Base-by-base conservation (phyloP, 1,140 invertebrate species). In the Pseudomyrmex flavicornis region DNA sequence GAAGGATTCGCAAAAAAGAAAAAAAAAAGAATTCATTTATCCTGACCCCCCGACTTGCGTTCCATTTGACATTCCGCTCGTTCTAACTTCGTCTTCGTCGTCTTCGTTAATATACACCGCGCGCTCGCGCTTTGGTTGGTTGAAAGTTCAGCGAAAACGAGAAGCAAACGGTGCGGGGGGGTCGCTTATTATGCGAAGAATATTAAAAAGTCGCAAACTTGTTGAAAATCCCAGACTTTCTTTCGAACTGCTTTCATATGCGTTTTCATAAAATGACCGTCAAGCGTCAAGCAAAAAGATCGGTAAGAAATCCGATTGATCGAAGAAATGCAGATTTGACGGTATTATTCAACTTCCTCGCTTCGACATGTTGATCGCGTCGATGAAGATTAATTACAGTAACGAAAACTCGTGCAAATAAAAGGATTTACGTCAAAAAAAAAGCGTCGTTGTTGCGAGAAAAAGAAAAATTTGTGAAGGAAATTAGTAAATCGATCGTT, bases 51-150 rank as follows among this genome's bases (percentile, higher is more conserved):
- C 15, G 46, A 56, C 73, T 75, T 61, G 74, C 82, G 82, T 87
- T 87, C 59, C 85, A 65, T 63, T 62, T 86, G 86, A 87, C 80
- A 80, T 88, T 87, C 83, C 61, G 52, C 63, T 58, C 50, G 85
- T 62, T 50, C 62, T 54, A 84, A 79, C 82, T 87, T 79, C 48
- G 52, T 35, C 56, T 73, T 52, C 84, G 26, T 72, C 83, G 76
- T 84, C 85, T 87, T 84, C 75, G 82, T 88, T 88, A 87, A 87
- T 79, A 75, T 79, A 84, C 68, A 84, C 82, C 54, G 22, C 12
- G 85, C 65, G 52, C 56, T 58, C 48, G 56, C 46, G 22, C 61
- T 73, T 20, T 61, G 85, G 52, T 70, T 72, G 76, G 35, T 59
- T 73, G 58, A 52, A 75, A 83, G 77, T 83, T 76, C 15, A 48